These are phyloP conservation scores for Gastrophysa polygoni DNA, from an alignment of 2,888 invertebrate genomes.

Conservation along the genomic window DNA sequence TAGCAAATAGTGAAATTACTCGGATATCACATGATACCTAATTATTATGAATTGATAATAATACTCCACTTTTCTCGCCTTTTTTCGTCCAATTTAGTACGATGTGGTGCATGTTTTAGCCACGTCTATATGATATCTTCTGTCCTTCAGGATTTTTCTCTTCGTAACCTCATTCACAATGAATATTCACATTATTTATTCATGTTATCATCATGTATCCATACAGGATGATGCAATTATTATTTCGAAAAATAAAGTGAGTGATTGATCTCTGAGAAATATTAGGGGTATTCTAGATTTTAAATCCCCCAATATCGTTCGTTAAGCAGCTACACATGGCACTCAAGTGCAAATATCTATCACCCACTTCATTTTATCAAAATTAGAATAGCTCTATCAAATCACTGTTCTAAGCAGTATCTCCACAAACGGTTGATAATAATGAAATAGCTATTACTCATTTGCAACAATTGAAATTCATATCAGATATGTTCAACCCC, in stretches of 20 bases:
- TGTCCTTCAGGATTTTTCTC: neutral
- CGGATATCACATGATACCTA: neutral
- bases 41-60: neutral
- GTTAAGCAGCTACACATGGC: too few relatives aligned
- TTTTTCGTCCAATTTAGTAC: neutral
- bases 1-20: neutral
- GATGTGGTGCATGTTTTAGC: slow-evolving; percentile 5
- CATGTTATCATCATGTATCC: neutral
- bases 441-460: neutral
- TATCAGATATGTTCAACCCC: neutral
- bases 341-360: too few relatives aligned
- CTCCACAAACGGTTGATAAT: too few relatives aligned
- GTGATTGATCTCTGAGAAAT: too few relatives aligned
- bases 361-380: too few relatives aligned
- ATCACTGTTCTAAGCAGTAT: too few relatives aligned
- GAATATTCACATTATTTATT: neutral
- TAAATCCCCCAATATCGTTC: too few relatives aligned
- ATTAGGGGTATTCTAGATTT: too few relatives aligned
- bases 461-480: neutral
- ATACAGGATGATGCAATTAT: too few relatives aligned
- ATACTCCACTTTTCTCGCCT: neutral
- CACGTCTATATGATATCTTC: neutral
- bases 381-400: too few relatives aligned
- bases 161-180: neutral
- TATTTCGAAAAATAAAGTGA: too few relatives aligned